These are phyloP conservation scores for Thamnophis elegans DNA, from an alignment of 2,797 vertebrate genomes.

Conservation along the genomic window DNA sequence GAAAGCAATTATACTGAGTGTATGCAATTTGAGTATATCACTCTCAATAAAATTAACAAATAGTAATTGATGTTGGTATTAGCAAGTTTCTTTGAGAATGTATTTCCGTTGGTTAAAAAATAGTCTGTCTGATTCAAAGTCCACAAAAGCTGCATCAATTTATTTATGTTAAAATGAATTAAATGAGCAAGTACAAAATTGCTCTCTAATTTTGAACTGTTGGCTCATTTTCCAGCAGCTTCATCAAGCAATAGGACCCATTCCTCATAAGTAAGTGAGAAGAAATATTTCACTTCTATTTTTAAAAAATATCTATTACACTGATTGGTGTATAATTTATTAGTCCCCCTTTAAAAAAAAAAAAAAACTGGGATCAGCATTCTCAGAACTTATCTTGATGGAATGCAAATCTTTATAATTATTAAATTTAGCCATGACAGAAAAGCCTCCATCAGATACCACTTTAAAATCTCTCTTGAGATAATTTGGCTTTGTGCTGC, in stretches of 20 bases:
- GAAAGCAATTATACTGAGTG: neutral
- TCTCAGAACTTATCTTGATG: neutral
- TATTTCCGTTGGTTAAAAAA: neutral
- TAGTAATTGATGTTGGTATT: neutral
- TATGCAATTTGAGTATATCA: neutral
- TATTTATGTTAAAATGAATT: neutral
- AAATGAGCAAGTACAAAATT: neutral
- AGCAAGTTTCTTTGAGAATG: neutral
- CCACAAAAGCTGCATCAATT: neutral
- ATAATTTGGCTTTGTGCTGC: no score
- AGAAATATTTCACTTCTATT: neutral
- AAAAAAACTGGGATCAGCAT: neutral
- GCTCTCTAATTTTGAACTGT: neutral
- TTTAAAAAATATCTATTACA: neutral
- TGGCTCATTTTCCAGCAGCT: neutral
- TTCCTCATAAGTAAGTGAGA: conserved; percentile 2
- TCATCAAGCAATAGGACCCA: neutral
- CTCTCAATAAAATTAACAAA: conserved; percentile 4
- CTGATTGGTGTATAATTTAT: conserved; percentile 1
- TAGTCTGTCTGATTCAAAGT: neutral
- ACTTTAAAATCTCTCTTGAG: neutral
- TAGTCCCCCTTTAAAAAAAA: neutral
- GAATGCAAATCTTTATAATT: neutral
- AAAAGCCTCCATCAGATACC: neutral
- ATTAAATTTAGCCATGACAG: neutral